Conservation (phyloP, 2,113 vertebrate genomes). For the Condylura cristata region DNA sequence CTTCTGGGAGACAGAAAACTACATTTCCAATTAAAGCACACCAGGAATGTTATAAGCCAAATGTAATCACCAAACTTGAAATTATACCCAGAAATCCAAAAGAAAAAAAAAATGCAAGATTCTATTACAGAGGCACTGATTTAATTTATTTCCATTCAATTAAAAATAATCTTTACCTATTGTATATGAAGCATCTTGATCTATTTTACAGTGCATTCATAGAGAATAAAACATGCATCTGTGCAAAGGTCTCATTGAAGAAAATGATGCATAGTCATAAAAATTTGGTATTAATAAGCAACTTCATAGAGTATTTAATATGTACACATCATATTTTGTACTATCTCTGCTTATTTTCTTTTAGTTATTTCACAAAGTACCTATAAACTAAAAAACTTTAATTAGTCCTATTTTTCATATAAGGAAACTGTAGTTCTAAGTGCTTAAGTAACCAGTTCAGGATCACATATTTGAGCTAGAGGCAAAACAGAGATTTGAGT, state of each 20-base stretch:
- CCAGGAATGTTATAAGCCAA: constrained; percentile 32
- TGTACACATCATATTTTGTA: not conserved
- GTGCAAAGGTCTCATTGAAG: not conserved
- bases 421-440: not conserved
- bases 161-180: not conserved
- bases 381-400: not conserved
- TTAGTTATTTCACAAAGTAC: not conserved
- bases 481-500: not conserved
- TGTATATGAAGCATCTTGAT: not conserved
- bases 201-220: not conserved
- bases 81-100: not conserved
- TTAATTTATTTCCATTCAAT: not conserved
- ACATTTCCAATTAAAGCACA: constrained; percentile 55
- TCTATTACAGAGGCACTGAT: constrained; percentile 17
- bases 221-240: not conserved
- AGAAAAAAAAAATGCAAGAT: not conserved
- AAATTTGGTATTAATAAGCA: constrained; percentile 15
- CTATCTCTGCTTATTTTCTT: constrained; percentile 1
- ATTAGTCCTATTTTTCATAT: not conserved
- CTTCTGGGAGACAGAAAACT: constrained; percentile 16
- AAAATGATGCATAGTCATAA: not conserved
- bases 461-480: not conserved
- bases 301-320: not conserved
- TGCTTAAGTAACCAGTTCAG: not conserved
- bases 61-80: constrained; percentile 4